These are phyloP conservation scores for Athene cunicularia DNA, from an alignment of 2,113 vertebrate genomes.

Conservation along the genomic window DNA sequence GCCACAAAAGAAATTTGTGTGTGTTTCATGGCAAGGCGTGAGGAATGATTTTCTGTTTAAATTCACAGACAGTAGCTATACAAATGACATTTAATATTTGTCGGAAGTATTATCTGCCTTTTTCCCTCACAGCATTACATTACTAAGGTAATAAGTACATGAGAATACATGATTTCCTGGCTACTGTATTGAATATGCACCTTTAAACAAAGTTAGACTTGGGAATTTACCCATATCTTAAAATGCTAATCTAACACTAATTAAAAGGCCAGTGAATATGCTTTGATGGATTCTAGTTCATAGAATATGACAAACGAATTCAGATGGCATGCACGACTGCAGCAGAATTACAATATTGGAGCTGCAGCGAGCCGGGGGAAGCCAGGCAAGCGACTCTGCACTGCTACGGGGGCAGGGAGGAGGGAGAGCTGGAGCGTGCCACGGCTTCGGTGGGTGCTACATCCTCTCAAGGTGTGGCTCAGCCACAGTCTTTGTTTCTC, in stretches of 20 bases:
- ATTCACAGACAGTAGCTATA: constrained; percentile 49
- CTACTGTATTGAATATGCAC: constrained; percentile 55
- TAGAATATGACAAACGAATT: constrained; percentile 57
- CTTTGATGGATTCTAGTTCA: constrained; percentile 54
- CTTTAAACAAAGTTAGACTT: constrained; percentile 69
- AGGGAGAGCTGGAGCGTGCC: background rate
- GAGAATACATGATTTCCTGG: constrained; percentile 62
- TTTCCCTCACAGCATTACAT: constrained; percentile 50
- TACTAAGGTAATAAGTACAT: constrained; percentile 59
- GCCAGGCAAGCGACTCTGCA: background rate
- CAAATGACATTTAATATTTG: constrained; percentile 70
- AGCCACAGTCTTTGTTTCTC: background rate
- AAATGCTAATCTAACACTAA: constrained; percentile 69
- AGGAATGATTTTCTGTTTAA: constrained; percentile 55
- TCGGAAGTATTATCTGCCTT: constrained; percentile 61
- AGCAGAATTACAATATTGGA: constrained; percentile 41
- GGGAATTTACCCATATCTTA: constrained; percentile 64
- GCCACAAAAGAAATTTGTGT: constrained; percentile 39
- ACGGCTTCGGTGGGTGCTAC: background rate
- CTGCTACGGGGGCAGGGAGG: background rate
- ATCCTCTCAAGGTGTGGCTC: background rate
- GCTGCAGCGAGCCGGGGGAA: background rate
- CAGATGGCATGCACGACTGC: constrained; percentile 22
- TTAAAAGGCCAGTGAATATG: constrained; percentile 47
- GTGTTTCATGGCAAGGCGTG: constrained; percentile 36